Evolutionary conservation across 2,888 invertebrate species (phyloP), one percentile per base, ranked within the genome.

Genomic region (Torymus auratus): DNA sequence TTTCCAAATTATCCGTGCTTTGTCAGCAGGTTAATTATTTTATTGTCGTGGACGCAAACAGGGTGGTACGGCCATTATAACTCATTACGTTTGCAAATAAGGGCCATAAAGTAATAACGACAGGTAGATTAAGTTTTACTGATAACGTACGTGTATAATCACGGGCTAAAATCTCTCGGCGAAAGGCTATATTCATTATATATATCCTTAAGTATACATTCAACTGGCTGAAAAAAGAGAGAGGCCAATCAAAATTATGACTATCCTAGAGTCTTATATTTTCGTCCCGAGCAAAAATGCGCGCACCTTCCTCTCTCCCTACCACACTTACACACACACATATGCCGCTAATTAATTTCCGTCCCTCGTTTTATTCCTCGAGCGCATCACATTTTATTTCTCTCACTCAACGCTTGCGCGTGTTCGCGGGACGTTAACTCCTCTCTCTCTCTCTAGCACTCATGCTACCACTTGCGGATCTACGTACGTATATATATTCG

Each of bases 341-440:
- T 7, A 41, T 41, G 55, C 13, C 68, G 70, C 74, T 81, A 81
- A 81, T 78, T 81, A 81, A 81, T 81, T 81, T 81, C 81, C 81
- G 81, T 74, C 81, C 73, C 69, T 73, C 73, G 56, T 77, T 73
- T 77, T 81, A 81, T 81, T 64, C 77, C 77, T 78, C 74, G 70
- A 65, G 74, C 74, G 70, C 69, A 74, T 78, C 78, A 15, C 17
- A 50, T 61, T 75, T 79, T 78, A 78, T 73, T 73, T 68, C 58
- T 53, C 70, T 62, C 64, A 65, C 41, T 41, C 41, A 41, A 41
- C 41, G 65, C 15, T 68, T 41, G 50, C 61, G 50, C 56, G 69
- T 58, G 72, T 72, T 81, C 71, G 72, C 77, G 77, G 77, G 73
- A 77, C 77, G 73, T 81, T 81, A 81, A 81, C 73, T 81, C 64